Conservation (phyloP, 1,140 invertebrate genomes). For the Triops cancriformis region DNA sequence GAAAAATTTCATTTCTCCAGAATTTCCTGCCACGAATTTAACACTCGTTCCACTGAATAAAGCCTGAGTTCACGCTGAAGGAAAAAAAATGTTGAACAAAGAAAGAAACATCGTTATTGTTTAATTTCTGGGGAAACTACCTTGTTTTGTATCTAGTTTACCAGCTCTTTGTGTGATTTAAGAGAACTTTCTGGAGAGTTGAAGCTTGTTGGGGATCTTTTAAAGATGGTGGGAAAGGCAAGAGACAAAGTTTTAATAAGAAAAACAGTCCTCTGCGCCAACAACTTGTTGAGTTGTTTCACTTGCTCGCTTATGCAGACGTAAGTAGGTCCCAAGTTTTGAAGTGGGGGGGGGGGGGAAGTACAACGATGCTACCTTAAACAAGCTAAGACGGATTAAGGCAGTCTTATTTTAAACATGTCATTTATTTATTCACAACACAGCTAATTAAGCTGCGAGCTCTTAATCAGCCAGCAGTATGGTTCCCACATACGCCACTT, state of each 20-base stretch:
- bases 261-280: background rate
- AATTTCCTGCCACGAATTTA: too few relatives aligned
- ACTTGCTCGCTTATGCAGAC: background rate
- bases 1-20: too few relatives aligned
- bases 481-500: background rate
- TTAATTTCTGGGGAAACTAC: too few relatives aligned
- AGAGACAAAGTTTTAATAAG: background rate
- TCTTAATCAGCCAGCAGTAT: background rate
- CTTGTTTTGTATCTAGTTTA: too few relatives aligned
- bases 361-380: background rate
- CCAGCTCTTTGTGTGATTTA: too few relatives aligned
- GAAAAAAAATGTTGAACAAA: too few relatives aligned
- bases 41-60: too few relatives aligned
- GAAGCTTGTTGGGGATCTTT: background rate
- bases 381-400: background rate
- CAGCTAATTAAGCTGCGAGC: conserved; percentile 5
- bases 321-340: background rate
- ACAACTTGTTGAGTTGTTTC: background rate
- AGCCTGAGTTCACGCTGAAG: too few relatives aligned
- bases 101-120: too few relatives aligned
- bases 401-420: background rate
- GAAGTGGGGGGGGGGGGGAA: background rate
- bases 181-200: too few relatives aligned
- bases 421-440: conserved; percentile 7
- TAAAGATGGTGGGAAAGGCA: background rate